A percentile compares a stretch with the other conserved stretches of the same genome.
These are phyloP conservation scores for Gambelia wislizenii DNA, from an alignment of 2,797 vertebrate species.

Conservation along the genomic window DNA sequence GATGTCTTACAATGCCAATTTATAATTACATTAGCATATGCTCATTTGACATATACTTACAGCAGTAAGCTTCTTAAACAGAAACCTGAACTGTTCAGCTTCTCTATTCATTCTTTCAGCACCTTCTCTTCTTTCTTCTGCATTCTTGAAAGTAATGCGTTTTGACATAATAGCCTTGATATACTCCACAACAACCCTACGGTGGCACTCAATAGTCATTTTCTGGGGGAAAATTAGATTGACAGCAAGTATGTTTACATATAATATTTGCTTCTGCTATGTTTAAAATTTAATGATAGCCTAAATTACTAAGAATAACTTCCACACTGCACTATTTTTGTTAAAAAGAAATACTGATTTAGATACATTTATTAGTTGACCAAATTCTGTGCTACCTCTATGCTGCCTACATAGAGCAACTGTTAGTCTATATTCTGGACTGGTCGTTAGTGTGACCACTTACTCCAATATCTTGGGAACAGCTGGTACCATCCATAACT, in stretches of 20 bases:
- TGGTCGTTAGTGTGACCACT: not conserved
- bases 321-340: not conserved
- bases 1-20: not conserved
- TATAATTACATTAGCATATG: not conserved
- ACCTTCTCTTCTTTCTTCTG: constrained; percentile 94
- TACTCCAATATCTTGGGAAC: not conserved
- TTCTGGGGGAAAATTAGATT: constrained; percentile 76
- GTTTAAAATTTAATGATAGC: not conserved
- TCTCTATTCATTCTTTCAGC: constrained; percentile 96
- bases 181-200: constrained; percentile 94
- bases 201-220: constrained; percentile 92
- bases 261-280: not conserved
- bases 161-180: constrained; percentile 94
- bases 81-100: constrained; percentile 92
- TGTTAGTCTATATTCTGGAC: not conserved
- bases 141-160: constrained; percentile 91
- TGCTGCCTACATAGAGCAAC: not conserved
- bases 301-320: not conserved
- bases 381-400: not conserved
- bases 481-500: not conserved
- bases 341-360: not conserved
- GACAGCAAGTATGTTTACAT: not conserved
- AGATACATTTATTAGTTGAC: not conserved
- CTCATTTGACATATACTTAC: constrained; percentile 80
- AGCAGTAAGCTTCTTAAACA: constrained; percentile 91